phyloP scores from a whole-genome alignment of 2,113 vertebrate genomes.

The Toxostoma redivivum region DNA sequence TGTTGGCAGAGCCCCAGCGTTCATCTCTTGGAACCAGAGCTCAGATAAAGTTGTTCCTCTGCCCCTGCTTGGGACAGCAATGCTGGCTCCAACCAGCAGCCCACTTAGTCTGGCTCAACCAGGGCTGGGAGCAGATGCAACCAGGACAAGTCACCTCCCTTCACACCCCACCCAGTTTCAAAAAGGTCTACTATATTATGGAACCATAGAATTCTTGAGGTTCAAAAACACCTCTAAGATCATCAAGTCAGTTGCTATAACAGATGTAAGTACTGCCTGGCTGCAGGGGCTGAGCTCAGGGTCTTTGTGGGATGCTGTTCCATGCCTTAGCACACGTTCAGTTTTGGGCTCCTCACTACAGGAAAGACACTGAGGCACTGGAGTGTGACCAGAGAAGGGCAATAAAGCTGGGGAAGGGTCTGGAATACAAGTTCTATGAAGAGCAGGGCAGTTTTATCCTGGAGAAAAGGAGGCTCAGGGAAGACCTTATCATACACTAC shows the following conservation, averaged over 20 bases:
- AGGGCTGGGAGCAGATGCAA: background rate
- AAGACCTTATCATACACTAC: no score
- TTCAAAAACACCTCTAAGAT: background rate
- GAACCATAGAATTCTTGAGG: background rate
- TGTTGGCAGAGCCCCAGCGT: background rate
- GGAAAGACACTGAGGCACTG: background rate
- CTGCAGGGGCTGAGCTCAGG: background rate
- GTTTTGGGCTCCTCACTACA: background rate
- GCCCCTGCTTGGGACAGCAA: background rate
- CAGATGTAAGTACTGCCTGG: background rate
- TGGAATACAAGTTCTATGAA: no score
- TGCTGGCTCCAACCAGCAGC: background rate
- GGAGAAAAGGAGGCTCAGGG: background rate
- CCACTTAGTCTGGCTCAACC: rapidly evolving
- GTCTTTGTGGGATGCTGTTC: background rate
- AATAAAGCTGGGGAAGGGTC: background rate
- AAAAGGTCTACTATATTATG: rapidly evolving
- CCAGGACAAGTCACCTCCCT: background rate
- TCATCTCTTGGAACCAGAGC: background rate
- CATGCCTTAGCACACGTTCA: rapidly evolving
- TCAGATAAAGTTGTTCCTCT: background rate
- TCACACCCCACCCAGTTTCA: rapidly evolving
- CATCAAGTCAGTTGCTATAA: background rate
- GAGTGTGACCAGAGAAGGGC: background rate
- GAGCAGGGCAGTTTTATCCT: background rate